phyloP scores from a whole-genome alignment of 2,888 invertebrate genomes.

The Lithophane ornitopus region DNA sequence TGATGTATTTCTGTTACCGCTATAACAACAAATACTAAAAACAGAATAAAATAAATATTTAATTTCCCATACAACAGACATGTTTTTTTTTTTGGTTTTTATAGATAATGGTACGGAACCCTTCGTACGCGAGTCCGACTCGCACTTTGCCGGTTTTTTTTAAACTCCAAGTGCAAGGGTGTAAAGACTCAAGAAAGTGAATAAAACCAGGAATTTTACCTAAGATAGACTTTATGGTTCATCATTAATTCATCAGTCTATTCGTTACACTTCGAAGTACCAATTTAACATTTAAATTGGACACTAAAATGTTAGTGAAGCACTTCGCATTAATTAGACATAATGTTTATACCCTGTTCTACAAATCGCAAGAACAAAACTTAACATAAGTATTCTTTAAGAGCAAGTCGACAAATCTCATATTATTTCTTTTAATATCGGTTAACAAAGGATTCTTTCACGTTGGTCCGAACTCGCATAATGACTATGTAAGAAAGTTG shows the following conservation, averaged over 20 bases:
- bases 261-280: conserved; percentile 42
- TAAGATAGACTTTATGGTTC: conserved; percentile 38
- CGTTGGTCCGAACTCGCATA: conserved; percentile 56
- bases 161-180: not conserved
- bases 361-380: conserved; percentile 60
- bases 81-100: too few relatives aligned
- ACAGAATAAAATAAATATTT: too few relatives aligned
- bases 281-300: conserved; percentile 57
- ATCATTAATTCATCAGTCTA: conserved; percentile 48
- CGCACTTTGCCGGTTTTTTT: too few relatives aligned
- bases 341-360: conserved; percentile 49
- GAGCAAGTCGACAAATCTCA: conserved; percentile 44
- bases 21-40: too few relatives aligned
- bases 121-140: too few relatives aligned
- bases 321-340: conserved; percentile 54
- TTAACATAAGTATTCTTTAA: conserved; percentile 53
- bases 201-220: conserved; percentile 34
- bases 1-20: too few relatives aligned
- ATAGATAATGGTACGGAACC: too few relatives aligned
- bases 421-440: conserved; percentile 62
- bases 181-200: conserved; percentile 9
- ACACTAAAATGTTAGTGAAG: conserved; percentile 57
- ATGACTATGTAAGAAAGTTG: conserved; percentile 66
- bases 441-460: conserved; percentile 63
- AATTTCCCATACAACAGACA: too few relatives aligned